Conservation (phyloP, 2,797 vertebrate genomes). For the Spinus olivaceus region DNA sequence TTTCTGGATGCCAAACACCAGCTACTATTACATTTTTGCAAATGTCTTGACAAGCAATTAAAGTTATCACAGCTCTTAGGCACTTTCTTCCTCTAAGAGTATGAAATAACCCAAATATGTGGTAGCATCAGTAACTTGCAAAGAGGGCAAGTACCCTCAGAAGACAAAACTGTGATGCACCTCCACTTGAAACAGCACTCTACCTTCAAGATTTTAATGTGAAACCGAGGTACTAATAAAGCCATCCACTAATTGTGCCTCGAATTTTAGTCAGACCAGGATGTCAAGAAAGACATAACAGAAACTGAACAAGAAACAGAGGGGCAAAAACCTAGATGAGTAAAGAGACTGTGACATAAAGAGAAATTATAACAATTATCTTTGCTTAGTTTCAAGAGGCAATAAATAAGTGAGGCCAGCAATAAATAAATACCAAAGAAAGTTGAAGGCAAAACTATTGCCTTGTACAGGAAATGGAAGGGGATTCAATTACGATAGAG, state of each 20-base stretch:
- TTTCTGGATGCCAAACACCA: conserved; percentile 18
- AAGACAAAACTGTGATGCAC: not conserved
- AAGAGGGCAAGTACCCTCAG: not conserved
- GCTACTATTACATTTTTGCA: conserved; percentile 1
- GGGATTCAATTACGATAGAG: not conserved
- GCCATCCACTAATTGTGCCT: not conserved
- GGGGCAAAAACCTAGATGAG: not conserved
- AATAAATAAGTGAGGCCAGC: not conserved
- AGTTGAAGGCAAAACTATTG: not conserved
- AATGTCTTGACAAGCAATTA: conserved; percentile 24
- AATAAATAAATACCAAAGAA: not conserved
- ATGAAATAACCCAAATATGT: not conserved
- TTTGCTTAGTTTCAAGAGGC: not conserved
- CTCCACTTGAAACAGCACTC: not conserved
- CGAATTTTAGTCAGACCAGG: not conserved
- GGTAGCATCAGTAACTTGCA: not conserved
- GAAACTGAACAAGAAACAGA: not conserved
- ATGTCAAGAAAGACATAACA: not conserved
- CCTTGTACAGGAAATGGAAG: not conserved
- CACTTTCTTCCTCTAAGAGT: not conserved
- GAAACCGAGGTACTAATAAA: not conserved
- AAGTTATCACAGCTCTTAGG: not conserved
- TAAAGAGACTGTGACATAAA: not conserved
- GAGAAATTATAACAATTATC: not conserved
- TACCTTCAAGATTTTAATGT: not conserved